Percentiles rank a stretch among this genome's conserved stretches.
Evolutionary conservation across 2,888 invertebrate species (phyloP).

Genomic region (Lepidonotus clava): DNA sequence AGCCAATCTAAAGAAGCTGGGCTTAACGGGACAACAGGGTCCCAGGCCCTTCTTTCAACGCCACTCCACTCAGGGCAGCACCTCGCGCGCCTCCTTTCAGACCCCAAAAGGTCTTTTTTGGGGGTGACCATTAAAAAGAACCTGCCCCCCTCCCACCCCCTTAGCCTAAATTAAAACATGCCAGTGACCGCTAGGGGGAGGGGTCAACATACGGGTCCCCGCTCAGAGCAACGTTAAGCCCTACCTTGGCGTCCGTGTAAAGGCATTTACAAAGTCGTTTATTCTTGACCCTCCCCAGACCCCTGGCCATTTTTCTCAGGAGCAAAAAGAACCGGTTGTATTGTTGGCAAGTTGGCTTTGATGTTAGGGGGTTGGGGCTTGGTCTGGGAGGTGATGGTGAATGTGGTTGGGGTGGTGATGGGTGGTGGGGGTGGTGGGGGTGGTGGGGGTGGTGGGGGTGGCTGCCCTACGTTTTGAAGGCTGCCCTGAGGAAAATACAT

Average conservation of each 20-base stretch:
- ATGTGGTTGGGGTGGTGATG: background rate
- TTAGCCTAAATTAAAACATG: background rate
- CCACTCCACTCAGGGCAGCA: background rate
- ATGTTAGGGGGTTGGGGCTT: background rate
- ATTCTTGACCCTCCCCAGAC: constrained; percentile 9
- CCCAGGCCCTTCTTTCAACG: background rate
- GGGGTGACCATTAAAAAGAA: background rate
- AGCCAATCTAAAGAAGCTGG: constrained; percentile 42
- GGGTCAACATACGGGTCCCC: background rate
- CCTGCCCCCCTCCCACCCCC: background rate
- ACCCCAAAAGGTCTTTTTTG: background rate
- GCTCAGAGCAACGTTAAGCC: background rate
- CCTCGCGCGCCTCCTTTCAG: background rate
- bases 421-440: background rate
- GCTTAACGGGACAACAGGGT: constrained; percentile 9
- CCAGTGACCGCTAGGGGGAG: background rate
- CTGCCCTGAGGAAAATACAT: too few relatives aligned
- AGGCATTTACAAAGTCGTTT: constrained; percentile 20
- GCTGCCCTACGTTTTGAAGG: too few relatives aligned
- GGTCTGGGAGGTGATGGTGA: background rate
- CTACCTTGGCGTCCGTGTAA: background rate
- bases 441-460: background rate
- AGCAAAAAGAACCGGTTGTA: background rate
- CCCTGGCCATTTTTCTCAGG: too few relatives aligned
- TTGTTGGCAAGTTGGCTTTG: background rate